Base-by-base conservation (phyloP, 2,113 vertebrate species). In the Datnioides undecimradiatus region DNA sequence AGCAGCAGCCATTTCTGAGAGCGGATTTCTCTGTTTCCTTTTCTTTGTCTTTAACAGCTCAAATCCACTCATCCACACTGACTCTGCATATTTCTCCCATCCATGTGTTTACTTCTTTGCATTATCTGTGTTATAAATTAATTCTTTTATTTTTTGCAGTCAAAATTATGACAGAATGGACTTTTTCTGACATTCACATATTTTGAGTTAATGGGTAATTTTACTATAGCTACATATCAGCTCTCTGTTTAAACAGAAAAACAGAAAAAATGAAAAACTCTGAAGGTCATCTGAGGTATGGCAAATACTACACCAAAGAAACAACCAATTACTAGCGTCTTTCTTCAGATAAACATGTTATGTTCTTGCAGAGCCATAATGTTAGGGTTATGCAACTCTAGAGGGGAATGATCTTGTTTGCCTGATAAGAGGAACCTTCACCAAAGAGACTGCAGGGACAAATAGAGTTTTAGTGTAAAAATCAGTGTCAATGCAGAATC, bases 291-390 rank as follows among this genome's bases (percentile, higher is more conserved):
- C 6, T 8, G n/a, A 72, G 58, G 73, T 77, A 51, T 85, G 64
- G 85, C 68, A 90, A 94, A 94, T 94, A 94, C 93, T 93, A 95
- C 92, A 94, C 89, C 63, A 79, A 86, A 76, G 59, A 90, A 87
- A 83, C 76, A 66, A 45, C 64, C 76, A 80, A 75, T 92, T 88
- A 84, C 85, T 76, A 23, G 38, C 6, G 2, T 38, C 71, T 55
- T 65, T 86, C 58, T 89, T 73, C 49, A 58, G 67, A 94, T 80
- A 92, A 94, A 92, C 92, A 91, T 93, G 91, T 92, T 93, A 7
- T 93, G 90, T 80, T 69, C 55, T 33, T 45, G 66, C 38, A 64
- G 27, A 45, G 48, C 46, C 46, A 83, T 90, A 77, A 87, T 75
- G 71, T 52, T 9, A 57, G 55, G 52, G 70, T 95, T 90, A 90